A percentile compares a stretch with the other conserved stretches of the same genome.
phyloP scores from a whole-genome alignment of 2,888 invertebrate species.

The Iphiclides podalirius region DNA sequence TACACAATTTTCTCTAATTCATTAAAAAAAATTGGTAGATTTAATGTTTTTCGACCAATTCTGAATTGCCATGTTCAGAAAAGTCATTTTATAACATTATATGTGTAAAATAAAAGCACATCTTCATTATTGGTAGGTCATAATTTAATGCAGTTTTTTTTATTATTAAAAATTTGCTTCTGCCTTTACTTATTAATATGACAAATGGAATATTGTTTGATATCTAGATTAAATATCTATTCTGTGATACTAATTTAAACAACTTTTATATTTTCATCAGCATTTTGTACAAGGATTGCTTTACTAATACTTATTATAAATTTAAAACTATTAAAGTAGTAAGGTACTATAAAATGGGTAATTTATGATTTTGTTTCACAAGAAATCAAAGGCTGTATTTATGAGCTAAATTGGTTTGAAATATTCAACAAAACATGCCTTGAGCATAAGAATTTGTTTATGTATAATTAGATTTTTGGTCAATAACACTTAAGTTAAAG shows the following conservation, averaged over 20 bases:
- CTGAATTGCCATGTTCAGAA: too few species aligned
- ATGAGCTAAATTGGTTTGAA: constrained; percentile 4
- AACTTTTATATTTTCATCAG: constrained; percentile 77
- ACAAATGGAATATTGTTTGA: constrained; percentile 80
- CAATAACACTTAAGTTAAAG: constrained; percentile 20
- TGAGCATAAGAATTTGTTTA: constrained; percentile 22
- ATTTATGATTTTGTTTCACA: constrained; percentile 5
- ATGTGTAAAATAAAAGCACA: constrained; percentile 49
- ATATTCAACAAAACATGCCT: constrained; percentile 1
- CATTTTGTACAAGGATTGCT: constrained; percentile 68
- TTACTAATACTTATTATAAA: constrained; percentile 51
- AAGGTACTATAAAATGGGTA: constrained; percentile 48
- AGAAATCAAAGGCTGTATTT: constrained; percentile 13
- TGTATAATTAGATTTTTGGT: constrained; percentile 23
- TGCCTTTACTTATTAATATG: constrained; percentile 78
- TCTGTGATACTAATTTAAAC: constrained; percentile 77
- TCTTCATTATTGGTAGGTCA: constrained; percentile 76
- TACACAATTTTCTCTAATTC: too few species aligned
- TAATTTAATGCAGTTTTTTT: constrained; percentile 79
- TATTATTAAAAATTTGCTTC: constrained; percentile 73
- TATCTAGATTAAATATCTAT: constrained; percentile 76
- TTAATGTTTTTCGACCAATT: too few species aligned
- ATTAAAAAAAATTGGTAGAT: too few species aligned
- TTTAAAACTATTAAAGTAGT: constrained; percentile 44
- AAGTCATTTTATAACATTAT: constrained; percentile 4